These are phyloP conservation scores for Cassiopea xamachana DNA, from an alignment of 30 jellyfish, hydroid and myxozoan genomes.

Conservation along the genomic window DNA sequence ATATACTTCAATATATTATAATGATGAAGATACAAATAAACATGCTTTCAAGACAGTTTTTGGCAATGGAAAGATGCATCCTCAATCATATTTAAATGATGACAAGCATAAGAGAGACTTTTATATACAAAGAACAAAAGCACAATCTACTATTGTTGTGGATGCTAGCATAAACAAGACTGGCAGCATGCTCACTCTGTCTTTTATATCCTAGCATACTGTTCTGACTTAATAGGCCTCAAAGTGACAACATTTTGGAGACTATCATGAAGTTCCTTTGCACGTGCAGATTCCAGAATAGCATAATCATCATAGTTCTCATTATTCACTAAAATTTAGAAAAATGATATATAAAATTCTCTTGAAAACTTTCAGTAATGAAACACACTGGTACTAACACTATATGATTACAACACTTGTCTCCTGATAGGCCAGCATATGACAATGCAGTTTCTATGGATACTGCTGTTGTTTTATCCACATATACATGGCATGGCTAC, in stretches of 20 bases:
- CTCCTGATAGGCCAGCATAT: too few species aligned
- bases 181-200: not conserved
- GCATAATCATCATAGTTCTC: constrained; percentile 76
- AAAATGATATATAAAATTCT: not conserved
- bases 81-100: too few species aligned
- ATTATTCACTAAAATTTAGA: constrained; percentile 31
- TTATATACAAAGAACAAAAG: not conserved
- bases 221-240: constrained; percentile 56
- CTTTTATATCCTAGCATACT: constrained; percentile 37
- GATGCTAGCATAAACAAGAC: not conserved
- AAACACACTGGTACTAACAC: not conserved
- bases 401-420: too few species aligned
- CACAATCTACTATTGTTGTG: not conserved
- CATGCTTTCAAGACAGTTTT: too few species aligned
- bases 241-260: constrained; percentile 41
- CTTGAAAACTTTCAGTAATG: not conserved
- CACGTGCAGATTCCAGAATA: constrained; percentile 77
- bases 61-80: too few species aligned
- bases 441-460: too few species aligned
- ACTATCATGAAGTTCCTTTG: constrained; percentile 70
- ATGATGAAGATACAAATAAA: too few species aligned
- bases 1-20: too few species aligned
- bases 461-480: too few species aligned
- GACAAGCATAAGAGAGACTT: not conserved
- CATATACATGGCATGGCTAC: too few species aligned